phyloP scores from a whole-genome alignment of 2,113 vertebrate genomes.

The Lutjanus erythropterus region DNA sequence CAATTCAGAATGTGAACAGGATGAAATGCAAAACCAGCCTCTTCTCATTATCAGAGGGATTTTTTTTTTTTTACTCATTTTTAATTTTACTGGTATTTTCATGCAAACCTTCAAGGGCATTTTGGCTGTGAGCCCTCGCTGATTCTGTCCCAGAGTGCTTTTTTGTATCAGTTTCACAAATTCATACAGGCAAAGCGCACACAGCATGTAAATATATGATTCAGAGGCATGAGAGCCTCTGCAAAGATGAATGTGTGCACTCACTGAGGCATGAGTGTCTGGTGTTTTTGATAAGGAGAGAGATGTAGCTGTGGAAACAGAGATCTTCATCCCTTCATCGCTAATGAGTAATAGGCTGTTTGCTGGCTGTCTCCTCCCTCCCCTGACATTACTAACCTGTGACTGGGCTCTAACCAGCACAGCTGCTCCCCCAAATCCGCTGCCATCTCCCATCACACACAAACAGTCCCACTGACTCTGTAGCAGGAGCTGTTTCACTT shows the following conservation, averaged over 20 bases:
- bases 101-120: slow-evolving; percentile 3
- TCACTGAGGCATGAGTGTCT: neutral
- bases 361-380: slow-evolving; percentile 23
- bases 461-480: slow-evolving; percentile 12
- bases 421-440: slow-evolving; percentile 41
- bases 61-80: neutral
- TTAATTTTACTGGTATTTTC: slow-evolving; percentile 1
- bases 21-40: slow-evolving; percentile 6
- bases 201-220: neutral
- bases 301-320: slow-evolving; percentile 16
- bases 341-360: slow-evolving; percentile 43
- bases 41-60: slow-evolving; percentile 21
- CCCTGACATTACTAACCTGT: slow-evolving; percentile 35
- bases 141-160: neutral
- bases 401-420: slow-evolving; percentile 40
- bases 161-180: slow-evolving; percentile 2
- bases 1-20: slow-evolving; percentile 2
- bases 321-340: slow-evolving; percentile 18
- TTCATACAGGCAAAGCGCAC: neutral
- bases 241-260: neutral
- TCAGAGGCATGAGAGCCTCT: neutral
- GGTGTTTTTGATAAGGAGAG: slow-evolving; percentile 17
- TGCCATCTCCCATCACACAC: slow-evolving; percentile 1
- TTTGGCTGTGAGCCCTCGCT: neutral
- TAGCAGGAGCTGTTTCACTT: slow-evolving; percentile 23